Evolutionary conservation across 53 echinoderm and acorn worm species (phyloP).

Genomic region (Holothuria leucospilota): DNA sequence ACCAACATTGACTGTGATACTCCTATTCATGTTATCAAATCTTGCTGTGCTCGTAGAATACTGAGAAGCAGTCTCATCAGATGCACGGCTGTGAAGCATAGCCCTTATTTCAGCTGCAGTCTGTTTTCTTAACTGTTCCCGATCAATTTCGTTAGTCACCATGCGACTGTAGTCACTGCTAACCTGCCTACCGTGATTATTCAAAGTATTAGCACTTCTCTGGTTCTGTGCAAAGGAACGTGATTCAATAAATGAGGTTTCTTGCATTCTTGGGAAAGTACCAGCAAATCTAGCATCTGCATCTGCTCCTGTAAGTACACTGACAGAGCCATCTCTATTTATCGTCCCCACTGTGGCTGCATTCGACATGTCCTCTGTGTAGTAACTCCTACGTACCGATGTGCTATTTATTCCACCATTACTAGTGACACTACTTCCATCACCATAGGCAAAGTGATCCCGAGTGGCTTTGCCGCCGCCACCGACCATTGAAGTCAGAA

Average conservation of each 20-base stretch:
- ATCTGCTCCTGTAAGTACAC: constrained; percentile 30
- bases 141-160: constrained; percentile 40
- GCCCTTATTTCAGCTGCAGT: constrained; percentile 36
- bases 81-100: neutral
- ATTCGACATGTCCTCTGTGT: neutral
- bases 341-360: constrained; percentile 38
- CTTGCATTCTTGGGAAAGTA: constrained; percentile 27
- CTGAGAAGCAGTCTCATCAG: constrained; percentile 17
- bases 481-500: constrained; percentile 18
- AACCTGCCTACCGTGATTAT: neutral
- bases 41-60: constrained; percentile 33
- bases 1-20: constrained; percentile 37
- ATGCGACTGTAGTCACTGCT: constrained; percentile 5
- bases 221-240: neutral
- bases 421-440: constrained; percentile 12
- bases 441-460: constrained; percentile 8
- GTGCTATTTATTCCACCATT: neutral
- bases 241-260: constrained; percentile 27
- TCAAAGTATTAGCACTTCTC: constrained; percentile 13
- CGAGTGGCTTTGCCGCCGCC: neutral
- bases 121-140: constrained; percentile 15
- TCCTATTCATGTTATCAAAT: constrained; percentile 30
- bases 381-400: neutral
- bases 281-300: neutral
- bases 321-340: constrained; percentile 57